Percentiles rank a stretch among this genome's conserved stretches.
phyloP scores from a whole-genome alignment of 1,140 invertebrate species.

The Nautilus pompilius region DNA sequence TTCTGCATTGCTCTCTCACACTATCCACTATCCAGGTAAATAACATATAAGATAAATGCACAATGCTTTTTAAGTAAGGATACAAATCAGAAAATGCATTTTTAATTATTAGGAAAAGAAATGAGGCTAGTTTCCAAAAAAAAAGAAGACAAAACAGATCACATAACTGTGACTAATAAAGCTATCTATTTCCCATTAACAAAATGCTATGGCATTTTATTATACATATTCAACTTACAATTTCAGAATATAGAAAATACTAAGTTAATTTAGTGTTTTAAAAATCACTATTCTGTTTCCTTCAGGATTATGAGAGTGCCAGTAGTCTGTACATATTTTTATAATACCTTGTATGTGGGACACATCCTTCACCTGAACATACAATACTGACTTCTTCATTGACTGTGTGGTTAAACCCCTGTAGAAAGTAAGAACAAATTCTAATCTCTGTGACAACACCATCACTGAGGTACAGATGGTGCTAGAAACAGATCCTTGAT shows the following conservation, averaged over 20 bases:
- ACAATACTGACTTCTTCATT: conserved; percentile 5
- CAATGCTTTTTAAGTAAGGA: too few species aligned
- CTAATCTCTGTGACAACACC: not conserved
- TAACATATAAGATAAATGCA: too few species aligned
- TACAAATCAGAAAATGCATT: too few species aligned
- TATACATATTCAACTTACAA: too few species aligned
- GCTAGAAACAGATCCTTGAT: not conserved
- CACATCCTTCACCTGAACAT: conserved; percentile 6
- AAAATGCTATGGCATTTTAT: too few species aligned
- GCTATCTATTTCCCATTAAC: too few species aligned
- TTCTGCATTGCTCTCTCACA: too few species aligned
- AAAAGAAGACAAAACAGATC: too few species aligned
- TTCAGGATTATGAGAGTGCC: conserved; percentile 5
- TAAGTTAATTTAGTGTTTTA: not conserved
- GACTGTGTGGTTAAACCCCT: not conserved
- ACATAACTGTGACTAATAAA: too few species aligned
- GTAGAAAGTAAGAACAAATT: conserved; percentile 5
- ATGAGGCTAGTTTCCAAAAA: too few species aligned
- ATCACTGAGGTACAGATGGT: not conserved
- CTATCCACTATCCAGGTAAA: too few species aligned
- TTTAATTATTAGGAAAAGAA: too few species aligned
- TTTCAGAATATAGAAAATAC: not conserved
- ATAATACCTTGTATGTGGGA: conserved; percentile 3
- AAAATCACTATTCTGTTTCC: conserved; percentile 3
- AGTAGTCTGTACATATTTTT: conserved; percentile 6